phyloP scores from a whole-genome alignment of 1,140 invertebrate genomes.

The Euschistus heros region DNA sequence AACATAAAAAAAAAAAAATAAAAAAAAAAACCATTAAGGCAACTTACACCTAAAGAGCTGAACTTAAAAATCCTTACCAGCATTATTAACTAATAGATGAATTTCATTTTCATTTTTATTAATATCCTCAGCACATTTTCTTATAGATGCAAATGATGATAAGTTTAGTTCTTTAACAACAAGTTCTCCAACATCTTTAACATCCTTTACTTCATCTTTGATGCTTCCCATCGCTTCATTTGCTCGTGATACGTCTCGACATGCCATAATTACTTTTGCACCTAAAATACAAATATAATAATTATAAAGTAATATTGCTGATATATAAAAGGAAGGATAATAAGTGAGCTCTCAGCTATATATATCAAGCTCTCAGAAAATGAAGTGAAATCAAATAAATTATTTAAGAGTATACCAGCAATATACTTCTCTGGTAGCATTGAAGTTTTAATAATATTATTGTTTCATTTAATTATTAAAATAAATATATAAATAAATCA shows the following conservation, averaged over 20 bases:
- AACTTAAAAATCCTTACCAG: constrained; percentile 40
- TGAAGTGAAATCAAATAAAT: too few species aligned
- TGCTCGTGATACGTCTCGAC: constrained; percentile 45
- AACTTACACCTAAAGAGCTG: too few species aligned
- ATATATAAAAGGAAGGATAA: too few species aligned
- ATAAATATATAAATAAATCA: too few species aligned
- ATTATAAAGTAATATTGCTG: too few species aligned
- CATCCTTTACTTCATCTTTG: constrained; percentile 34
- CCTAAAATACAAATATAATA: constrained; percentile 28
- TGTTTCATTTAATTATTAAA: neutral
- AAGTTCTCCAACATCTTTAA: constrained; percentile 43
- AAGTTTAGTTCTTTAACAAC: constrained; percentile 55
- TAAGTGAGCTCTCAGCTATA: too few species aligned
- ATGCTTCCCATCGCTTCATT: constrained; percentile 39
- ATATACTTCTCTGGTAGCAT: too few species aligned
- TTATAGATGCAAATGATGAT: constrained; percentile 56
- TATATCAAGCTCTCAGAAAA: too few species aligned
- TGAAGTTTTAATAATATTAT: too few species aligned
- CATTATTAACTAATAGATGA: constrained; percentile 71
- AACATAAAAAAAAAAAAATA: too few species aligned
- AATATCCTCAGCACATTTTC: constrained; percentile 54
- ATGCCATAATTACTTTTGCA: constrained; percentile 53
- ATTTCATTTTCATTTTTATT: constrained; percentile 47
- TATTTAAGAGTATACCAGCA: too few species aligned
- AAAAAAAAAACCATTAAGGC: too few species aligned